phyloP scores from a whole-genome alignment of 2,797 vertebrate genomes.

The Gallinago nigripennis region DNA sequence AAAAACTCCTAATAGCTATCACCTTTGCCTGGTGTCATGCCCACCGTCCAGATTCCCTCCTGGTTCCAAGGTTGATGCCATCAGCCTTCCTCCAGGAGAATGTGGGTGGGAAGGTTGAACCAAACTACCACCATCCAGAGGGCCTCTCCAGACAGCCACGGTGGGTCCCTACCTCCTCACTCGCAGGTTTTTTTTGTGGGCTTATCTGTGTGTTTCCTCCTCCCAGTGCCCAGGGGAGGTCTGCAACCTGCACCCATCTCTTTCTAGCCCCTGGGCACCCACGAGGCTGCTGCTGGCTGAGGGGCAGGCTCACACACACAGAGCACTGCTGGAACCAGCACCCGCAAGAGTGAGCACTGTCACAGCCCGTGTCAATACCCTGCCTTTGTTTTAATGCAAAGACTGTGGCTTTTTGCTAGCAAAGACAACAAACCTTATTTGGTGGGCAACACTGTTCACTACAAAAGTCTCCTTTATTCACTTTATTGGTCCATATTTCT shows the following conservation, averaged over 20 bases:
- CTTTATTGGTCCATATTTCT: background rate
- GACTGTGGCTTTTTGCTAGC: background rate
- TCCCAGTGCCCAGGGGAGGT: accelerated
- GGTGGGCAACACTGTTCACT: background rate
- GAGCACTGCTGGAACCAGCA: background rate
- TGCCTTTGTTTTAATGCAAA: background rate
- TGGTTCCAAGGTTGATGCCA: too few relatives aligned
- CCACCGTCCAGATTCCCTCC: background rate
- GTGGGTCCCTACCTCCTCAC: background rate
- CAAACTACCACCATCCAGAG: background rate
- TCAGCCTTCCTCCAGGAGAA: background rate
- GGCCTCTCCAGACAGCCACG: accelerated
- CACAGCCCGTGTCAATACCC: accelerated
- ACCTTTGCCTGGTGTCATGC: accelerated
- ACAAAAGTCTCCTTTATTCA: background rate
- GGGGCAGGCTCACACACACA: background rate
- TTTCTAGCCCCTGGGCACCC: background rate
- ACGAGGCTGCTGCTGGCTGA: background rate
- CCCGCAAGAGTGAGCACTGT: background rate
- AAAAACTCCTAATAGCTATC: background rate
- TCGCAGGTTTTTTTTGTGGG: accelerated
- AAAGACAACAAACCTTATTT: background rate
- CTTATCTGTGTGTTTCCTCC: background rate
- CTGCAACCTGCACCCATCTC: background rate
- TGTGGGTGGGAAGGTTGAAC: background rate